Conservation (phyloP, 2,113 vertebrate species). For the Brachypodius melanocephalos region DNA sequence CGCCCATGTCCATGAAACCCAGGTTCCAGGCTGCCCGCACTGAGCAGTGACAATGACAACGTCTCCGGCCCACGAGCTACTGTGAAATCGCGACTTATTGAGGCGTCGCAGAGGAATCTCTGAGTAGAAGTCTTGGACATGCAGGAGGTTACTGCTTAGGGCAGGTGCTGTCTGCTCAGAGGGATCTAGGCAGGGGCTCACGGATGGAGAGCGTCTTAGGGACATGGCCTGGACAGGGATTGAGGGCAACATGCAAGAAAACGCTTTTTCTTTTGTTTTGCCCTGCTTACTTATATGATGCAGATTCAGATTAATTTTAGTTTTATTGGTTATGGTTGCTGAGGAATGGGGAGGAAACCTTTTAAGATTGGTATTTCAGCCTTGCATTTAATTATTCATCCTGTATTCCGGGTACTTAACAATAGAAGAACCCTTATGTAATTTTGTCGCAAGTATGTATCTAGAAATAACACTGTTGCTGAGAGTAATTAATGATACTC, state of each 20-base stretch:
- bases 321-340: background rate
- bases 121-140: too few relatives aligned
- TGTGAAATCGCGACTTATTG: too few relatives aligned
- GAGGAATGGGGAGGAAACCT: background rate
- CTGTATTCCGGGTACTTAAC: fast-evolving
- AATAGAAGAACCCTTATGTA: background rate
- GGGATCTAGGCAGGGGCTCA: background rate
- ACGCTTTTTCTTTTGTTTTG: background rate
- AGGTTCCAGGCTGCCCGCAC: background rate
- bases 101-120: background rate
- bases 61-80: too few relatives aligned
- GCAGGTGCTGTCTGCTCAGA: fast-evolving
- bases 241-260: background rate
- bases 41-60: background rate
- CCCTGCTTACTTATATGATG: background rate
- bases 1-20: too few relatives aligned
- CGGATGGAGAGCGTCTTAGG: fast-evolving
- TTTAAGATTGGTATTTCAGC: background rate
- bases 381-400: background rate
- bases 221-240: fast-evolving
- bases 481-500: background rate
- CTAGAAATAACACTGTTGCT: background rate
- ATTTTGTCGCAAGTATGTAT: background rate
- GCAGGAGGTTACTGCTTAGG: background rate
- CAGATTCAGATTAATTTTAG: background rate